phyloP scores from a whole-genome alignment of 2,797 vertebrate genomes.

The Hyperoplus lanceolatus region DNA sequence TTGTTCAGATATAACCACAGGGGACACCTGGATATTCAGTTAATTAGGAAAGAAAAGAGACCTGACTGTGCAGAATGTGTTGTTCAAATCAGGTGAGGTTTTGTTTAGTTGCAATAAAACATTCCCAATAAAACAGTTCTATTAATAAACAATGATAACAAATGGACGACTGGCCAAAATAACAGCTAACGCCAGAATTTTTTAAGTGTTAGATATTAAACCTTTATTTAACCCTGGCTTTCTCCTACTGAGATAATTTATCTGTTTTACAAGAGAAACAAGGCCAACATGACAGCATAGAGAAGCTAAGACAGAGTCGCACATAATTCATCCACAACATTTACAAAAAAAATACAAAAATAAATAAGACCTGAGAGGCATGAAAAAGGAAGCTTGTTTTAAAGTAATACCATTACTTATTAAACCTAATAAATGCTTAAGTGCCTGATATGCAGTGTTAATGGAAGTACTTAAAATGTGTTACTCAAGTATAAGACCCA shows the following conservation, averaged over 20 bases:
- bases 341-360: neutral
- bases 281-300: neutral
- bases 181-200: neutral
- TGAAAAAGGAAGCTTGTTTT: neutral
- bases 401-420: no score
- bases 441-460: neutral
- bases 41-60: slow-evolving; percentile 67
- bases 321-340: slow-evolving; percentile 1
- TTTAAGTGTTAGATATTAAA: neutral
- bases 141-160: slow-evolving; percentile 4
- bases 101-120: slow-evolving; percentile 30
- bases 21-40: slow-evolving; percentile 59
- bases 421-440: neutral
- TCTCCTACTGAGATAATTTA: neutral
- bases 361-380: slow-evolving; percentile 1
- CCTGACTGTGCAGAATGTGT: slow-evolving; percentile 33
- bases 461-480: neutral
- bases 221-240: neutral
- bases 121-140: slow-evolving; percentile 9
- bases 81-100: slow-evolving; percentile 43
- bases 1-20: slow-evolving; percentile 65
- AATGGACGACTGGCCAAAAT: slow-evolving; percentile 2
- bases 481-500: neutral
- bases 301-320: neutral
- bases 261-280: slow-evolving; percentile 25